These are phyloP conservation scores for Himantopus leucocephalus DNA, from an alignment of 2,113 vertebrate species.

Conservation along the genomic window DNA sequence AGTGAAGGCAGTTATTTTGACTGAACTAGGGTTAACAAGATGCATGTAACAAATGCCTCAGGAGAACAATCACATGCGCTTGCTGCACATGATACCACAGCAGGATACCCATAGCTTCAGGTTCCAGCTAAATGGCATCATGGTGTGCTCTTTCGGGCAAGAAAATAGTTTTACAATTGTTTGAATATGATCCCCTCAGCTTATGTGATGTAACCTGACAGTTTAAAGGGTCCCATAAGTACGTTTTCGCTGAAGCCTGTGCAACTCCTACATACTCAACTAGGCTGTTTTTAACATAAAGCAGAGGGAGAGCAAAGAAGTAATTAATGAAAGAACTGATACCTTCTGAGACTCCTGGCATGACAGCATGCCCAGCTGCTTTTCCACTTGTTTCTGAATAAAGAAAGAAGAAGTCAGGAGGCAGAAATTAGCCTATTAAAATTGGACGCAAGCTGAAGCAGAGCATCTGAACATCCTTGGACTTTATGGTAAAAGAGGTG, in stretches of 20 bases:
- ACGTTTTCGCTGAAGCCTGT: not conserved
- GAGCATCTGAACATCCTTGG: not conserved
- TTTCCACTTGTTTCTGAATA: slow-evolving; percentile 14
- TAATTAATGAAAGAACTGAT: slow-evolving; percentile 52
- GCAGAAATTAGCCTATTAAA: slow-evolving; percentile 13
- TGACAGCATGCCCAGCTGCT: slow-evolving; percentile 14
- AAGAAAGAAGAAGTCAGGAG: not conserved
- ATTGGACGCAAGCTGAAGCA: not conserved
- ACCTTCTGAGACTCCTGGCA: slow-evolving; percentile 36
- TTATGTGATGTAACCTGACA: slow-evolving; percentile 63
- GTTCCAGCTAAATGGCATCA: slow-evolving; percentile 71
- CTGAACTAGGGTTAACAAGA: slow-evolving; percentile 71
- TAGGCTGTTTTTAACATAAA: slow-evolving; percentile 51
- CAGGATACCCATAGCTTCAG: slow-evolving; percentile 72
- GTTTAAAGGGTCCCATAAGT: slow-evolving; percentile 60
- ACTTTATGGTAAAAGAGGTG: not conserved
- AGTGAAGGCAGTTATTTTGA: slow-evolving; percentile 63
- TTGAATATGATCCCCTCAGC: slow-evolving; percentile 56
- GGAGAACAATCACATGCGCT: slow-evolving; percentile 66
- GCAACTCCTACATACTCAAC: slow-evolving; percentile 9
- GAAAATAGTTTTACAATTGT: slow-evolving; percentile 66
- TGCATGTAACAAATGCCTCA: slow-evolving; percentile 68
- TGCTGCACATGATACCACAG: slow-evolving; percentile 68
- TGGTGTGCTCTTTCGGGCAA: slow-evolving; percentile 73
- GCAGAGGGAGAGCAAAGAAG: slow-evolving; percentile 32